Base-by-base conservation (phyloP, 1,140 invertebrate genomes). In the Dryas iulia region DNA sequence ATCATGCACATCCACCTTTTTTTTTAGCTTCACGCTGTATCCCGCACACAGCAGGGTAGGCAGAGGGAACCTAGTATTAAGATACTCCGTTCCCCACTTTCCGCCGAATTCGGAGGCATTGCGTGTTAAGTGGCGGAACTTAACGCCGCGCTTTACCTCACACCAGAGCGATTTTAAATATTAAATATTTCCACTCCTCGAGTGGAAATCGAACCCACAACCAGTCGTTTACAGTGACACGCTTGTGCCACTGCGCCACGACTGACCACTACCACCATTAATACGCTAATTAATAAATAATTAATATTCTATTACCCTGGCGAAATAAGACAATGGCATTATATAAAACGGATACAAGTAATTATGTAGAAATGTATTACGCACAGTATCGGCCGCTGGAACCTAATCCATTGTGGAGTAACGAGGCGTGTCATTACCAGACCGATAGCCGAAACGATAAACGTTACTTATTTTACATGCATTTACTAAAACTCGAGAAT, bases 341-440 rank as follows among this genome's bases (percentile, higher is more conserved):
- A 47, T 35, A 47, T n/a, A 60, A n/a, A 56, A 14, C 3, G 35
- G 25, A 52, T 52, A 61, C 30, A 0, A 52, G 12, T 59, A 56
- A 35, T 59, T 30, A 52, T 53, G 39, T 62, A 53, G 25, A 53
- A 62, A 52, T 61, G 33, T 62, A 18, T 52, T 28, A 62, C 59
- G 4, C 11, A 62, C 28, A 52, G 59, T 26, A 57, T 65, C 62
- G 62, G 54, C 53, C 54, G 30, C 53, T 30, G 54, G 7, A 28
- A 56, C 53, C 6, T 25, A 8, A 30, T 7, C 62, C 53, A 65
- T 65, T 65, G 62, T 65, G 31, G 30, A 56, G 33, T 65, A 39
- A 65, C 52, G 62, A 56, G 62, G 62, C 53, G 62, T 65, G 33
- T 65, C 62, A 52, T 57, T 57, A 65, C 24, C 62, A 31, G 39